Percentiles rank a stretch among this genome's conserved stretches.
These are phyloP conservation scores for Lordiphosa fenestrarum DNA, from an alignment of 2,888 invertebrate genomes.

Conservation along the genomic window DNA sequence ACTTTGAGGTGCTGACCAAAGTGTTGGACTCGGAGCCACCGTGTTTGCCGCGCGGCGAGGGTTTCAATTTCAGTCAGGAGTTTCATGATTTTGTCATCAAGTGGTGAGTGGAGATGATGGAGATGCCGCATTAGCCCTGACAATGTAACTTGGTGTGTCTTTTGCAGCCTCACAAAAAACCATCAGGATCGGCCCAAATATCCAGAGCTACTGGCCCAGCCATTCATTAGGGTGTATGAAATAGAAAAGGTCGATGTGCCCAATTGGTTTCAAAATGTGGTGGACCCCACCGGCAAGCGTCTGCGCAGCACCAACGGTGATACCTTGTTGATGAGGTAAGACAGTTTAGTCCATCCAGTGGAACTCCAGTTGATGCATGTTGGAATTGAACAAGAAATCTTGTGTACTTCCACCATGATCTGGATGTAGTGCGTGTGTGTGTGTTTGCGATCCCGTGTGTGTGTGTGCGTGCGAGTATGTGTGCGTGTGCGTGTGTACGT, in stretches of 20 bases:
- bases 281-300: conserved; percentile 81
- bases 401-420: no score
- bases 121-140: background rate
- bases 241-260: conserved; percentile 87
- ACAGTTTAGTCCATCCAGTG: no score
- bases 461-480: conserved; percentile 5
- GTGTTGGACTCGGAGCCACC: conserved; percentile 95
- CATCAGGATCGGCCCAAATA: conserved; percentile 96
- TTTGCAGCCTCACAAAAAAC: conserved; percentile 92
- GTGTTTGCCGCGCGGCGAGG: conserved; percentile 87
- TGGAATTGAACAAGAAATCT: no score
- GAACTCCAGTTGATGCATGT: no score
- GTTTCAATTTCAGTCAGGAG: conserved; percentile 86
- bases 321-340: conserved; percentile 78
- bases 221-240: conserved; percentile 92
- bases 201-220: conserved; percentile 91
- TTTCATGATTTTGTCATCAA: conserved; percentile 95
- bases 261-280: conserved; percentile 89
- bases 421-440: conserved; percentile 1
- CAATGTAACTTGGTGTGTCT: background rate
- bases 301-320: conserved; percentile 55
- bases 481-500: conserved; percentile 1
- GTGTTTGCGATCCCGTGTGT: background rate
- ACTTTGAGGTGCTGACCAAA: conserved; percentile 97
- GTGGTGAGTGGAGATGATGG: conserved; percentile 84